phyloP scores from a whole-genome alignment of 1,140 invertebrate genomes.

The Musca domestica region DNA sequence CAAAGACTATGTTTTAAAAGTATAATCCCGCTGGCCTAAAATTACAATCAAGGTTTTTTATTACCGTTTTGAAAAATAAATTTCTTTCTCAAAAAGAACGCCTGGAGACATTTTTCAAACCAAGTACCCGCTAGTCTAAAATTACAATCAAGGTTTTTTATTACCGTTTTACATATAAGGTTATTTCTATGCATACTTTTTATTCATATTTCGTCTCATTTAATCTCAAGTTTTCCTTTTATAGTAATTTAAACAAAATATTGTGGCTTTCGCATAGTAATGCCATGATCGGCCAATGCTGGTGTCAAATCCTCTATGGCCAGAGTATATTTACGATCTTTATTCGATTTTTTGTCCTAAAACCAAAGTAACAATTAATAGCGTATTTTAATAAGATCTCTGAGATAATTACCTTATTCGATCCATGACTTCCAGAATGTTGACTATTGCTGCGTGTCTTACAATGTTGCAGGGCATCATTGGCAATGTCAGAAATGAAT shows the following conservation, averaged over 20 bases:
- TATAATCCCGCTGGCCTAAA: no score
- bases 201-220: no score
- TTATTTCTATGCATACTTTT: no score
- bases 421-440: slow-evolving; percentile 50
- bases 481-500: slow-evolving; percentile 95
- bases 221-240: no score
- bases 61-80: no score
- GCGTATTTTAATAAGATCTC: not conserved
- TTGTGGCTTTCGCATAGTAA: slow-evolving; percentile 58
- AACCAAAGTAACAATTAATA: not conserved
- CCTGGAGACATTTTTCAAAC: no score
- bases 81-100: no score
- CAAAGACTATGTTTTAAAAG: no score
- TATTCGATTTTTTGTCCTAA: slow-evolving; percentile 51
- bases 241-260: slow-evolving; percentile 27
- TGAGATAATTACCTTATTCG: slow-evolving; percentile 33
- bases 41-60: no score
- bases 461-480: slow-evolving; percentile 95
- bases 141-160: no score
- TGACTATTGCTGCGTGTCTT: slow-evolving; percentile 78
- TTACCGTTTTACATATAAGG: no score
- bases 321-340: slow-evolving; percentile 87
- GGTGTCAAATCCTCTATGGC: slow-evolving; percentile 94
- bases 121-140: no score
- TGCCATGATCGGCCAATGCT: slow-evolving; percentile 91